Evolutionary conservation across 2,888 invertebrate species (phyloP), one percentile per base, ranked within the genome.

Genomic region (Tipula unca): DNA sequence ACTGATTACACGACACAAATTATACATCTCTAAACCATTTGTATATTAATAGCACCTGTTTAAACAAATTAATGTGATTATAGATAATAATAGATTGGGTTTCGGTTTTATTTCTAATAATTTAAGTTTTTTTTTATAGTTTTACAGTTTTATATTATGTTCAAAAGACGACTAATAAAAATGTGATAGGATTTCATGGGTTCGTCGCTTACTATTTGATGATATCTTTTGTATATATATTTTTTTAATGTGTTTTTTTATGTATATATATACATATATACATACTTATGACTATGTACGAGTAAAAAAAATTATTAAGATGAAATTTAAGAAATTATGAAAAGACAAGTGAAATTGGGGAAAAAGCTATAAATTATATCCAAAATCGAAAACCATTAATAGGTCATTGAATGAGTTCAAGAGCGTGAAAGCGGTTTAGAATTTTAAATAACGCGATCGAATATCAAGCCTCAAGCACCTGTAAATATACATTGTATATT

Each of bases 1-100:
- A 25, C 6, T 25, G 69, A 69, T 69, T 69, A 69, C 69, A 69
- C 8, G 25, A 69, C 10, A 69, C 25, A 25, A 20, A 6, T 69
- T 25, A 48, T 1, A 69, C 69, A n/a, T 20, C 5, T 10, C 25
- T 1, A 25, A 69, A 69, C 69, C 69, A 25, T 69, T 48, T 20
- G 3, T 25, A 25, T 69, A 69, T 69, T 25, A 69, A 69, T 69
- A 69, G 69, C 69, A 69, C 69, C 69, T 69, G 69, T 69, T 69
- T 69, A 69, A 69, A 69, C 69, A 69, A 69, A 69, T 69, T 69
- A 69, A 69, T 69, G 69, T 69, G 69, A 69, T 69, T 69, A 69
- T 25, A 69, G 8, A 32, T 32, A 10, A 69, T 69, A 25, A 69
- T 69, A 69, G 69, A 69, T 69, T 69, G 69, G 69, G 69, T 69